Base-by-base conservation (phyloP, 2,113 vertebrate species). In the Hemiscyllium ocellatum region DNA sequence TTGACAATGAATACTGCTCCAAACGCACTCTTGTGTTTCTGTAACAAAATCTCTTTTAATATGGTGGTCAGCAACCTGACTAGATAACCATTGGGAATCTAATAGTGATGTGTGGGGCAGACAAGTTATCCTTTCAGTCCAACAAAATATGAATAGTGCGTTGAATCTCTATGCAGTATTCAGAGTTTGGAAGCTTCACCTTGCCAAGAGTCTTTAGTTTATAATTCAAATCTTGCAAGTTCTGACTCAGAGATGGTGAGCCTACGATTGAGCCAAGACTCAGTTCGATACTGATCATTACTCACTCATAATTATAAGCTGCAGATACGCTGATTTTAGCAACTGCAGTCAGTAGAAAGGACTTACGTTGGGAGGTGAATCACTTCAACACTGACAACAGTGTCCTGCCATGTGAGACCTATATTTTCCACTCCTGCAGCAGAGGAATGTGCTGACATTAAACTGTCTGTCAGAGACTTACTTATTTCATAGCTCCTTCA, bases 201-300 rank as follows among this genome's bases (percentile, higher is more conserved):
- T 17, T 15, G 0, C 52, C 1, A 2, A 4, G 15, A 61, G 26
- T 61, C 12, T 56, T 3, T 2, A 13, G 12, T n/a, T 5, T 65
- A 15, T 56, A 24, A 29, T 13, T 29, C 52, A 90, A 56, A 90
- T 29, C 52, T 29, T 56, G 50, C 52, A 52, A 13, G 2, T 56
- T 56, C 86, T 56, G 86, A 56, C 33, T 65, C 87, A 91, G 87
- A 33, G 29, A 20, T 22, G 17, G 37, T 17, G 6, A 83, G 37
- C 37, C 80, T 83, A 20, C 80, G 19, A 42, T 19, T 83, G 29
- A 65, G 87, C 52, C 33, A 65, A 61, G 26, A 17, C 87, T 91
- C 87, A 91, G 4, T 91, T 33, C 56, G 33, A 91, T 91, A n/a
- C 87, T 91, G 56, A 83, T 29, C 52, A 91, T 83, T 83, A 83